phyloP scores from a whole-genome alignment of 2,888 invertebrate genomes.

The Mylabris sibirica region DNA sequence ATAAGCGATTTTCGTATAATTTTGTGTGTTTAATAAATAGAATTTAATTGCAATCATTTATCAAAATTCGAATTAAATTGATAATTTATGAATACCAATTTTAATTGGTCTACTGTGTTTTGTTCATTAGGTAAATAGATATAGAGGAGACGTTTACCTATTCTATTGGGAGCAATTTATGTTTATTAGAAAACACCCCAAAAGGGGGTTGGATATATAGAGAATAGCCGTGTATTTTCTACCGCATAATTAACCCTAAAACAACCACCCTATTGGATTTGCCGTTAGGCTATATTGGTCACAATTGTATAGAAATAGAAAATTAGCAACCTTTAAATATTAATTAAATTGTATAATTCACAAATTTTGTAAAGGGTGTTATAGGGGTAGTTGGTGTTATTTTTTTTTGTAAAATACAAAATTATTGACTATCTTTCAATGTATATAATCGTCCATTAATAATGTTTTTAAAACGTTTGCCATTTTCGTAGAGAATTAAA shows the following conservation, averaged over 20 bases:
- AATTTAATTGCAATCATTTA: too few species aligned
- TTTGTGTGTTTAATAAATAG: too few species aligned
- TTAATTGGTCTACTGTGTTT: too few species aligned
- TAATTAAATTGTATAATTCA: neutral
- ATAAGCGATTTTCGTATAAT: too few species aligned
- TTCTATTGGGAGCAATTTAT: slow-evolving; percentile 3
- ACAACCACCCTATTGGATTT: neutral
- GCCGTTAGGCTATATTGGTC: neutral
- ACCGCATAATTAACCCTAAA: slow-evolving; percentile 3
- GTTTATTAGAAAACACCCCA: slow-evolving; percentile 5
- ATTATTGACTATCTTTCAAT: neutral
- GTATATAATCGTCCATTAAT: neutral
- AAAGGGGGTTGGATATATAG: neutral
- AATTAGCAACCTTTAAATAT: neutral
- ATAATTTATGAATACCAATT: neutral
- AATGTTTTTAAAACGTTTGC: neutral
- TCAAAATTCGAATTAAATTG: too few species aligned
- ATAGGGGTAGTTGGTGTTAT: neutral
- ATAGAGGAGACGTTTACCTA: slow-evolving; percentile 4
- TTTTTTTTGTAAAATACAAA: neutral
- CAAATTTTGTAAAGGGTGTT: neutral
- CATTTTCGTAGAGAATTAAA: neutral
- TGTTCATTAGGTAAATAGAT: too few species aligned
- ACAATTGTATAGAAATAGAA: neutral
- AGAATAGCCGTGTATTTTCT: neutral